Evolutionary conservation across 2,113 vertebrate genomes (phyloP), one percentile per base, ranked within the genome.

Genomic region (Seriola dumerili): DNA sequence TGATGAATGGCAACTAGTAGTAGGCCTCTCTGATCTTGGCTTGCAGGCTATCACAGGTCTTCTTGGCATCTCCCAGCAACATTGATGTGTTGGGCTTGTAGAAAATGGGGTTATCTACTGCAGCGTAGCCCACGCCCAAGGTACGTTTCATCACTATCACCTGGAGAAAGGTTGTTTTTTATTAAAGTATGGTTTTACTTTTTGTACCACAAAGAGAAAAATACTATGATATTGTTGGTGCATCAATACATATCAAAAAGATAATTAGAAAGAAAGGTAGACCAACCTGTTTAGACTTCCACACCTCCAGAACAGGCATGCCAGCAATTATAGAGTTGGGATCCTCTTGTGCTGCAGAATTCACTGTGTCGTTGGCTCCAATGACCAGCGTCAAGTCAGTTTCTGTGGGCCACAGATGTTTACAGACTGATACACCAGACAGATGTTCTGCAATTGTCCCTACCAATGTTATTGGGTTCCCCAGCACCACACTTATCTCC

Each of bases 271-370:
- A 74, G 25, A 48, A 54, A 38, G 1, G 16, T 12, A 19, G 4
- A 81, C 85, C 0, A 10, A 94, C 98, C 98, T 99, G 98, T 90
- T 99, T 99, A 66, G 98, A 97, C 90, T 99, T 99, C 98, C 98
- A 99, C 83, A 99, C 98, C 88, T 99, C 98, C 66, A 99, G 95
- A 55, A 99, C 98, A 0, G 98, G 98, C 98, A 99, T 99, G 78
- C 98, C 98, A 79, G 98, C 98, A 76, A 99, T 99, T 46, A 99
- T 97, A 34, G 98, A 99, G 90, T 99, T 99, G 0, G 97, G 98
- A 88, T 99, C 98, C 90, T 99, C 98, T 67, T 99, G 98, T 76
- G 98, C 97, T 1, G 98, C 98, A 66, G 98, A 99, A 92, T 99
- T 99, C 76, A 99, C 98, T 0, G 98, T 99, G 91, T 99, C 98